Percentiles rank a stretch among this genome's conserved stretches.
Conservation (phyloP, 2,113 vertebrate species). For the Coptodon rendalli region DNA sequence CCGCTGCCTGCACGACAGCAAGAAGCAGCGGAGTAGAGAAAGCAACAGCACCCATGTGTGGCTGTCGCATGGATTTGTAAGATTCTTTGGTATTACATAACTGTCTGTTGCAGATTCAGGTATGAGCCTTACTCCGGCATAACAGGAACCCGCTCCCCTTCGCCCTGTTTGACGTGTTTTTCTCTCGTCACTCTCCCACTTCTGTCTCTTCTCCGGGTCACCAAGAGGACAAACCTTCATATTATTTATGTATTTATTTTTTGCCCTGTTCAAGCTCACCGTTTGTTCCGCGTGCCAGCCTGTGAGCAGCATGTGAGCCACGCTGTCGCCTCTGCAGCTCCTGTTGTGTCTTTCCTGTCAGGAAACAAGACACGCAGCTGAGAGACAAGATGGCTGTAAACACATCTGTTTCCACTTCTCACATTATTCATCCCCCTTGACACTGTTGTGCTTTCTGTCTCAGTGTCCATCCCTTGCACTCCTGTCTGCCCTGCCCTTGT, state of each 20-base stretch:
- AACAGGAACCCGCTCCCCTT: not conserved
- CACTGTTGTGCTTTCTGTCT: not conserved
- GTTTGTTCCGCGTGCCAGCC: not conserved
- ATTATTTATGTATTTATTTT: not conserved
- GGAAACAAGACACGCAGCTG: not conserved
- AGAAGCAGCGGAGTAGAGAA: not conserved
- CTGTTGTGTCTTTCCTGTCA: constrained; percentile 24
- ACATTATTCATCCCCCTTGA: constrained; percentile 1
- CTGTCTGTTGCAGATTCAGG: constrained; percentile 2
- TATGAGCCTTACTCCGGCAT: not conserved
- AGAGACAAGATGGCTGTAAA: not conserved
- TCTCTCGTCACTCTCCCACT: not conserved
- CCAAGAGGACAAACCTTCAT: not conserved
- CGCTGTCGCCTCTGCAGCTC: not conserved
- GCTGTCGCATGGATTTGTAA: constrained; percentile 1
- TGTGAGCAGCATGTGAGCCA: not conserved
- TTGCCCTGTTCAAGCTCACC: not conserved
- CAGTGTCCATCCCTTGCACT: not conserved
- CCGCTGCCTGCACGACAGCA: not conserved
- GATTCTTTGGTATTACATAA: not conserved
- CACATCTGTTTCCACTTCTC: constrained; percentile 6
- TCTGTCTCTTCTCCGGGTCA: not conserved
- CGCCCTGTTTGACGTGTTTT: not conserved
- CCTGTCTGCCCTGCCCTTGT: constrained; percentile 15
- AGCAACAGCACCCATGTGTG: not conserved